A percentile compares a stretch with the other conserved stretches of the same genome.
Conservation (phyloP, 2,888 invertebrate genomes). For the Dicranocentrus wangi region DNA sequence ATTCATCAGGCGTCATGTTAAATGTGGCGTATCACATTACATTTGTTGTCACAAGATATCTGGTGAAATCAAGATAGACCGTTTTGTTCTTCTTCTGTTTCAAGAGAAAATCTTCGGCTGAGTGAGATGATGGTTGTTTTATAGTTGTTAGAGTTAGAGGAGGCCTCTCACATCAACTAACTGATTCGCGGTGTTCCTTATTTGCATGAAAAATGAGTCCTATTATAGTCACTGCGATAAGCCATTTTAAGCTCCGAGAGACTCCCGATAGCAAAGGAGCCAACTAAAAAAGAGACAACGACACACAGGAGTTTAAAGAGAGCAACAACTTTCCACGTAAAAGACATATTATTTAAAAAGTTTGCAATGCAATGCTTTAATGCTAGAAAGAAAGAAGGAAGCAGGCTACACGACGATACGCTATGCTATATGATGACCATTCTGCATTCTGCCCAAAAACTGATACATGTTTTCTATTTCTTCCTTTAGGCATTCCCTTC, state of each 20-base stretch:
- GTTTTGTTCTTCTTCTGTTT: constrained; percentile 7
- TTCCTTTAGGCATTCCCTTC: constrained; percentile 19
- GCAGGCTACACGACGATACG: too few relatives aligned
- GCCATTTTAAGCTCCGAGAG: constrained; percentile 39
- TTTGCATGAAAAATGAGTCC: constrained; percentile 59
- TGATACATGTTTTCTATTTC: not conserved
- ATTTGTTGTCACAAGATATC: constrained; percentile 45
- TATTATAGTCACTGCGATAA: constrained; percentile 44
- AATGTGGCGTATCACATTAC: constrained; percentile 25
- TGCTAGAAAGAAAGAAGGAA: too few relatives aligned
- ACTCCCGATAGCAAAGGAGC: constrained; percentile 27
- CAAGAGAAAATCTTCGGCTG: constrained; percentile 11
- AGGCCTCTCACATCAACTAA: constrained; percentile 24
- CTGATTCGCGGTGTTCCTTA: constrained; percentile 24
- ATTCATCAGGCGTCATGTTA: not conserved
- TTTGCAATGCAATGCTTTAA: too few relatives aligned
- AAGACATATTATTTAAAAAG: not conserved
- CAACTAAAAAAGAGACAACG: too few relatives aligned
- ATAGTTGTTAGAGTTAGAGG: too few relatives aligned
- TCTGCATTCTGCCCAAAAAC: too few relatives aligned
- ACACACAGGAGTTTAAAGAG: too few relatives aligned
- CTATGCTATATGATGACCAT: too few relatives aligned
- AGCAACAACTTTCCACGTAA: not conserved
- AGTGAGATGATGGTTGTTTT: too few relatives aligned
- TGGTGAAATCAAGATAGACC: constrained; percentile 41